phyloP scores from a whole-genome alignment of 2,113 vertebrate species.

The Paraplagusia blochii region DNA sequence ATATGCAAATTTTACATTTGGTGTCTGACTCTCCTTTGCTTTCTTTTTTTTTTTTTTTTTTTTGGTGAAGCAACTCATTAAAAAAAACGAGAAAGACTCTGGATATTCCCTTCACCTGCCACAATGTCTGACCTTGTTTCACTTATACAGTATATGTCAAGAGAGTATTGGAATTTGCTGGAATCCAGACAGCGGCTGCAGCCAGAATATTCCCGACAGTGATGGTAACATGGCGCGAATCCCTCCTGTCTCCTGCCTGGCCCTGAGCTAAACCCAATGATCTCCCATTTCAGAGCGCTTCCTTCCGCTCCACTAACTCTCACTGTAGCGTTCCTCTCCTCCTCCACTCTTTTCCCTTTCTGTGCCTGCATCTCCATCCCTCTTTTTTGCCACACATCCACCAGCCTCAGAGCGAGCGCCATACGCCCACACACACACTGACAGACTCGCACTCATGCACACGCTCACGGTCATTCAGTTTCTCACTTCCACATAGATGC shows the following conservation, averaged over 20 bases:
- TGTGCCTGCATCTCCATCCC: slow-evolving; percentile 55
- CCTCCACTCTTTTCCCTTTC: slow-evolving; percentile 52
- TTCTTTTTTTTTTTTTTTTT: too few relatives aligned
- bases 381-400: slow-evolving; percentile 61
- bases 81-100: too few relatives aligned
- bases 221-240: slow-evolving; percentile 74
- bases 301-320: slow-evolving; percentile 72
- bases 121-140: too few relatives aligned
- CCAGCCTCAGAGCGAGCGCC: slow-evolving; percentile 67
- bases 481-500: slow-evolving; percentile 4
- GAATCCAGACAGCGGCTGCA: slow-evolving; percentile 58
- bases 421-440: slow-evolving; percentile 69
- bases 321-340: slow-evolving; percentile 63
- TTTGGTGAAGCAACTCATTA: too few relatives aligned
- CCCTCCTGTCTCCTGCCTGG: slow-evolving; percentile 71
- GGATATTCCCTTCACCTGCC: too few relatives aligned
- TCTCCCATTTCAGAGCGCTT: slow-evolving; percentile 73
- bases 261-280: slow-evolving; percentile 72
- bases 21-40: too few relatives aligned
- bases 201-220: slow-evolving; percentile 64
- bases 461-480: slow-evolving; percentile 22
- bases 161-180: slow-evolving; percentile 29
- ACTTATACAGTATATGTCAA: slow-evolving; percentile 42
- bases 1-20: too few relatives aligned
- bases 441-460: slow-evolving; percentile 48